These are phyloP conservation scores for Taenaris catops DNA, from an alignment of 2,888 invertebrate genomes.

Conservation along the genomic window DNA sequence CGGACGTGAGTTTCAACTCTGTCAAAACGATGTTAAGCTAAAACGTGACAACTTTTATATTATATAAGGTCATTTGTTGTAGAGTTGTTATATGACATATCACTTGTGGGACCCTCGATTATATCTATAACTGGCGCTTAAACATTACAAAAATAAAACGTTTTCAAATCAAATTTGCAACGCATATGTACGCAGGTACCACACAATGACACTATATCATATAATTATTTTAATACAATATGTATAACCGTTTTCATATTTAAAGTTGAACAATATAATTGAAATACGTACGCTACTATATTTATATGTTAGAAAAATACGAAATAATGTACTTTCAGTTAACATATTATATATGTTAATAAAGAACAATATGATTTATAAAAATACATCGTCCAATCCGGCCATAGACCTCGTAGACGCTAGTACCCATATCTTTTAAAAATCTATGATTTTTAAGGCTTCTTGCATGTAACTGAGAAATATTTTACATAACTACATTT, in stretches of 20 bases:
- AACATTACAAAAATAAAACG: slow-evolving; percentile 48
- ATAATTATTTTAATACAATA: slow-evolving; percentile 31
- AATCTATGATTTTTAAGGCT: slow-evolving; percentile 79
- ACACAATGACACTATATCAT: slow-evolving; percentile 39
- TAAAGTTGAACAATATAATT: slow-evolving; percentile 59
- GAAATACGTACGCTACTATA: slow-evolving; percentile 61
- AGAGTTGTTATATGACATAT: too few relatives aligned
- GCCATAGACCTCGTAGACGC: slow-evolving; percentile 59
- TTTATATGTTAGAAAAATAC: slow-evolving; percentile 76
- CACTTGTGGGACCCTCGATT: slow-evolving; percentile 8
- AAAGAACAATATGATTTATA: slow-evolving; percentile 77
- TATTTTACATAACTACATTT: slow-evolving; percentile 70
- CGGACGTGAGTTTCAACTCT: too few relatives aligned
- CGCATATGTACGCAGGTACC: slow-evolving; percentile 43
- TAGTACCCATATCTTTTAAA: slow-evolving; percentile 71
- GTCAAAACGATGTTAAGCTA: too few relatives aligned
- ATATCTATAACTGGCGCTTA: slow-evolving; percentile 25
- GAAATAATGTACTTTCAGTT: slow-evolving; percentile 77
- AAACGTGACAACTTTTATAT: too few relatives aligned
- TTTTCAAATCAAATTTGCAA: slow-evolving; percentile 64
- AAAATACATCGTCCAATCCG: slow-evolving; percentile 72
- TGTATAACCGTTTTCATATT: slow-evolving; percentile 58
- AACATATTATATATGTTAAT: slow-evolving; percentile 79
- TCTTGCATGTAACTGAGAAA: slow-evolving; percentile 68
- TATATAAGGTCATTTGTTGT: too few relatives aligned